Percentiles rank a stretch among this genome's conserved stretches.
Evolutionary conservation across 2,888 invertebrate genomes (phyloP).

Genomic region (Marasmarcha lunaedactyla): DNA sequence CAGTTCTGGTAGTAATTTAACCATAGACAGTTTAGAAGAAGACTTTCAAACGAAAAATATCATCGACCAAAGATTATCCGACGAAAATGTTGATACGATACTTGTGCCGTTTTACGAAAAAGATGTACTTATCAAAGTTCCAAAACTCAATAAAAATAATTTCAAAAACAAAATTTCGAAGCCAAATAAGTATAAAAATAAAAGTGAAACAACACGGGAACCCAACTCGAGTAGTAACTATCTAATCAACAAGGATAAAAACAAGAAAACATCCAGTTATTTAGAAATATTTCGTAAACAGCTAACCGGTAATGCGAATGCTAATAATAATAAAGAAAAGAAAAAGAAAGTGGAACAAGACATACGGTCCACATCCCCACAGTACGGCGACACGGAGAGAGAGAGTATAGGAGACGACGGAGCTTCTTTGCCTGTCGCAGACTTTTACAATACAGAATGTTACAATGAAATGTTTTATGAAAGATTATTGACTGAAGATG

Average conservation of each 20-base stretch:
- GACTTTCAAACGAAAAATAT: slow-evolving; percentile 26
- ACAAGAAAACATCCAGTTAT: slow-evolving; percentile 31
- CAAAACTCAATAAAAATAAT: slow-evolving; percentile 29
- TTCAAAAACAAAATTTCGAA: neutral
- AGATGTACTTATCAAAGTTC: slow-evolving; percentile 52
- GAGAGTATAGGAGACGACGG: slow-evolving; percentile 41
- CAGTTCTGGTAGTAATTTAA: slow-evolving; percentile 40
- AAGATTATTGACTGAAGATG: slow-evolving; percentile 35
- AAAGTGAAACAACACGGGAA: slow-evolving; percentile 20
- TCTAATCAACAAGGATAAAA: slow-evolving; percentile 40
- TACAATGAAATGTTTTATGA: slow-evolving; percentile 60
- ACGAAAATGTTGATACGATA: slow-evolving; percentile 49
- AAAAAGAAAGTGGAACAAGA: slow-evolving; percentile 22
- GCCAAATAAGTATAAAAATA: slow-evolving; percentile 8
- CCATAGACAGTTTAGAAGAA: slow-evolving; percentile 48
- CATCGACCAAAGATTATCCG: slow-evolving; percentile 19
- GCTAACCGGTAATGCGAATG: slow-evolving; percentile 24
- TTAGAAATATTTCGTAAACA: slow-evolving; percentile 54
- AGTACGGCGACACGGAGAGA: slow-evolving; percentile 54
- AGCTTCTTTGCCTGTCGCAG: slow-evolving; percentile 22
- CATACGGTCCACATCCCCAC: slow-evolving; percentile 50
- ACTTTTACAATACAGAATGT: slow-evolving; percentile 49
- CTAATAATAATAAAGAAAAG: neutral
- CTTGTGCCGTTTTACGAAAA: slow-evolving; percentile 61
- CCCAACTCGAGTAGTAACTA: slow-evolving; percentile 31